Evolutionary conservation across 2,888 invertebrate genomes (phyloP), one percentile per base, ranked within the genome.

Genomic region (Noctua janthe): DNA sequence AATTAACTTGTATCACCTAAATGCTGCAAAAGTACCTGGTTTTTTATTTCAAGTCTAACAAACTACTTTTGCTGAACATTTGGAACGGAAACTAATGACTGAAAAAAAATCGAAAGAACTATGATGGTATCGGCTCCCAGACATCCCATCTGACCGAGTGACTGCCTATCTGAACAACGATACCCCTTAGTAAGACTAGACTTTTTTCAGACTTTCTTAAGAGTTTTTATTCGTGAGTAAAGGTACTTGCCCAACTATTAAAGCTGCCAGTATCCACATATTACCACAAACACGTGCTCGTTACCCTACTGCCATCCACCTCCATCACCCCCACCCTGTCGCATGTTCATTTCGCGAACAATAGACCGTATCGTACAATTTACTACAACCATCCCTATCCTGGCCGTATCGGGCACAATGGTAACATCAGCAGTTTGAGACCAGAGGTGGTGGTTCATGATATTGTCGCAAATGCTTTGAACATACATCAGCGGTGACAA

Each of bases 281-380:
- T 39, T 29, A 47, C n/a, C 13, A 35, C 6, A 13, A n/a, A 77
- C 59, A 62, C 76, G n/a, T 76, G 35, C 29, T 23, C 29, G 2
- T 81, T 43, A 62, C 20, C 54, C 66, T 86, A 20, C 83, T 76
- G 39, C 0, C 13, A 3, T 43, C 17, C 15, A 51, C 8, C 62
- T 82, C 3, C 39, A 70, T 71, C 15, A 51, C 23, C 15, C 20
- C 29, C 56, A 74, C 23, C 56, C 47, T 69, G 56, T 62, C 79
- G 81, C 78, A 64, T 76, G 87, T 88, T 88, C 87, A 90, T 87
- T 87, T 69, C 71, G 43, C 74, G 71, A 83, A 89, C 89, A 90
- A 90, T 83, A 77, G 81, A n/a, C 51, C 43, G 79, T 80, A 73
- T 77, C 81, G 71, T 85, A 76, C 83, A 88, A 89, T 90, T 84